Base-by-base conservation (phyloP, 2,113 vertebrate species). In the Zosterops pallidus region DNA sequence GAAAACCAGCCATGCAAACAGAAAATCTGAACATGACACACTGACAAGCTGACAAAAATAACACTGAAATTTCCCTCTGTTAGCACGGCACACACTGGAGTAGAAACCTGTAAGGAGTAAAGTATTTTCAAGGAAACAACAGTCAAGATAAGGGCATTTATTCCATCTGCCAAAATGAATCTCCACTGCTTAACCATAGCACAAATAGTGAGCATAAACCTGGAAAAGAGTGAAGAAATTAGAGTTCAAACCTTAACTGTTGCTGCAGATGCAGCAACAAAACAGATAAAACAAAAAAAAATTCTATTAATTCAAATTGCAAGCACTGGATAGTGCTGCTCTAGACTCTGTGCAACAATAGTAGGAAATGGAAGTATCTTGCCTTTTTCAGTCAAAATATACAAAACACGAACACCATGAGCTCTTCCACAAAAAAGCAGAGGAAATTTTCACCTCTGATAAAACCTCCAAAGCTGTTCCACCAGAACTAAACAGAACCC, bases 351-450 rank as follows among this genome's bases (percentile, higher is more conserved):
- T 2, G 6, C 80, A 92, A 86, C 60, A 77, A 41, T 12, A 59
- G 47, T 15, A 94, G 74, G 65, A 94, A 94, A 94, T 52, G 6
- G 37, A 93, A 78, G 14, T 33, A 92, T 77, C 59, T 83, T 89
- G 83, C 55, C 17, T 77, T 81, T 90, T 74, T 39, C 76, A 89
- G 31, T 37, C 56, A 84, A 83, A 95, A 75, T 24, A 59, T 2
- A 81, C 17, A 81, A 57, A 83, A 68, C 33, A 67, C 0, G 2
- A 85, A 52, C 31, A 18, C 11, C 15, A 5, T 4, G 33, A 91
- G 42, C 60, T 65, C n/a, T 68, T 71, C 26, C 60, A 86, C 14
- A 42, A 18, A 94, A 55, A 59, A 55, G 28, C n/a, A 69, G 19
- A 60, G 22, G 59, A 67, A 69, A 19, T 41, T 33, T 78, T 70